Evolutionary conservation across 2,113 vertebrate genomes (phyloP), one percentile per base, ranked within the genome.

Genomic region (Megaceryle torquata): DNA sequence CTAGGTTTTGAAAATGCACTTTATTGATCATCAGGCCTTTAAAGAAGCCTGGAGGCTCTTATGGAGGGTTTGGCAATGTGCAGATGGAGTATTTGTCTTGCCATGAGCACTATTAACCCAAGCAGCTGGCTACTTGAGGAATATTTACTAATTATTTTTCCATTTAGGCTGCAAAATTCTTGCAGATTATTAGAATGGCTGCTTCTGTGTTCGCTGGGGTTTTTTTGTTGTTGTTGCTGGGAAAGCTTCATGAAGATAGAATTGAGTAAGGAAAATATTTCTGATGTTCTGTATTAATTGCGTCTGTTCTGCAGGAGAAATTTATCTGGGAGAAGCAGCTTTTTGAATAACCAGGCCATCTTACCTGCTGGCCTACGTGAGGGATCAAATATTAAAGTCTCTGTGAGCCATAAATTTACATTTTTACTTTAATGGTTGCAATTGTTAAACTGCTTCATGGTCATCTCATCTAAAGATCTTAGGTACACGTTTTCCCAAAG

Each of bases 1-100:
- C 51, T 2, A 51, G 77, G 41, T 17, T 77, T 94, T 80, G 53
- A 43, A 83, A 74, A 82, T 70, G 90, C 25, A 20, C 56, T 95
- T 68, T 64, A 95, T 94, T 86, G 95, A 93, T 94, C 0, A 0
- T 8, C 0, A 1, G 56, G 69, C 75, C 94, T 93, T 88, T 89
- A 92, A 78, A 80, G 91, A n/a, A 5, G 2, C 22, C 79, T 19
- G 0, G 10, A 19, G 70, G 79, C 71, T 83, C 35, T 88, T 56
- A 74, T 35, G 0, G 2, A 54, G 24, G 26, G 14, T 33, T 63
- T 1, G 1, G 39, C 2, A 1, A 10, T 0, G 1, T 57, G 70
- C 46, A 89, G 39, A 92, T 72, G 67, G 37, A 63, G 6, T 1
- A 0, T 51, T 78, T n/a, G 37, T 91, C 64, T 54, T 82, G 53